These are phyloP conservation scores for Engraulis encrasicolus DNA, from an alignment of 2,113 vertebrate species.

Conservation along the genomic window DNA sequence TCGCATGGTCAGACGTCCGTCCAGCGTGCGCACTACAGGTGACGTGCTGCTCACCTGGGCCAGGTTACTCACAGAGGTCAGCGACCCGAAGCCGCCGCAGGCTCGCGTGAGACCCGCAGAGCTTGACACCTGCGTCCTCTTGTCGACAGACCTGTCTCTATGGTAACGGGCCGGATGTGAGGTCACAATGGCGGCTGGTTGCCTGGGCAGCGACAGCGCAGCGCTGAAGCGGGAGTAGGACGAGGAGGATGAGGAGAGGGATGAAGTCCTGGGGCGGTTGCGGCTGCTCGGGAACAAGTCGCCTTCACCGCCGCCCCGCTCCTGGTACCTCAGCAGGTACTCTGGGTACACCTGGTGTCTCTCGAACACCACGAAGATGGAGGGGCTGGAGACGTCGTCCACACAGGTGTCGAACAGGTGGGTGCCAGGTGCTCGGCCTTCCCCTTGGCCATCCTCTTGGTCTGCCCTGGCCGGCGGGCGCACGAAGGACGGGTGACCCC, in stretches of 20 bases:
- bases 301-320: neutral
- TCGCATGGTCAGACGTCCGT: neutral
- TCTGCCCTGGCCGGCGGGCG: slow-evolving; percentile 83
- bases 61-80: neutral
- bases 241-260: too few species aligned
- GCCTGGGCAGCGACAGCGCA: neutral
- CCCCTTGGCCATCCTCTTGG: too few species aligned
- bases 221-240: neutral
- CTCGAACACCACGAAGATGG: slow-evolving; percentile 92
- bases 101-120: neutral
- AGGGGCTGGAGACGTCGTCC: slow-evolving; percentile 73
- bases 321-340: slow-evolving; percentile 84
- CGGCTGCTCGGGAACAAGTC: neutral
- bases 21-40: neutral
- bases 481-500: slow-evolving; percentile 71
- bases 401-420: slow-evolving; percentile 90
- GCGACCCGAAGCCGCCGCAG: neutral
- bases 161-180: neutral
- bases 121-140: neutral
- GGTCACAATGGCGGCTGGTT: neutral
- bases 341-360: slow-evolving; percentile 91
- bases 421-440: too few species aligned
- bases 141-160: neutral
- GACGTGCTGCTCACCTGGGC: neutral
- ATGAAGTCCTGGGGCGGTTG: neutral